A percentile compares a stretch with the other conserved stretches of the same genome.
Evolutionary conservation across 2,888 invertebrate species (phyloP).

Genomic region (Tryphoninae sp.): DNA sequence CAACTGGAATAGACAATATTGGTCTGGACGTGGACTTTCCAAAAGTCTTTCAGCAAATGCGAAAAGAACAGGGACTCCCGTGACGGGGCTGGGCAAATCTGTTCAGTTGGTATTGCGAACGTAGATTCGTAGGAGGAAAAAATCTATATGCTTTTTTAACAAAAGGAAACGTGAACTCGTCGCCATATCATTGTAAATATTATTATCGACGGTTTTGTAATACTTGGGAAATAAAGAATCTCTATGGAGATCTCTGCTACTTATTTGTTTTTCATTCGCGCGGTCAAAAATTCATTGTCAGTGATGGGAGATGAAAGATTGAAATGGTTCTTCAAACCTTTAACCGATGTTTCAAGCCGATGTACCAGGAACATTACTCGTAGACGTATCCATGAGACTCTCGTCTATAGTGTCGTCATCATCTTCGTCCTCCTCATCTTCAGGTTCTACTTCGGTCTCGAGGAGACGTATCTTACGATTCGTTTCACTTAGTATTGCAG

Average conservation of each 20-base stretch:
- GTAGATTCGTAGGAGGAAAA: conserved; percentile 13
- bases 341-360: conserved; percentile 36
- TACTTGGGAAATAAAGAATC: conserved; percentile 46
- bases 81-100: conserved; percentile 34
- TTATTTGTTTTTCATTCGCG: background rate
- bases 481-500: conserved; percentile 91
- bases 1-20: conserved; percentile 83
- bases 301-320: background rate
- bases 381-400: conserved; percentile 63
- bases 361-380: conserved; percentile 51
- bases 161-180: conserved; percentile 14
- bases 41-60: conserved; percentile 85
- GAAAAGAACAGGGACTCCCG: conserved; percentile 82
- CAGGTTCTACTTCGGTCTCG: conserved; percentile 96
- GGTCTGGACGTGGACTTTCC: conserved; percentile 85
- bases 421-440: conserved; percentile 92
- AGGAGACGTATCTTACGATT: conserved; percentile 91
- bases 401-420: conserved; percentile 72
- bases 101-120: background rate
- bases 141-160: conserved; percentile 3
- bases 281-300: background rate
- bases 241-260: background rate
- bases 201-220: conserved; percentile 51
- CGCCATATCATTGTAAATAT: conserved; percentile 55
- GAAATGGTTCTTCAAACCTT: conserved; percentile 16